phyloP scores from a whole-genome alignment of 2,797 vertebrate genomes.

The Peromyscus aztecus region DNA sequence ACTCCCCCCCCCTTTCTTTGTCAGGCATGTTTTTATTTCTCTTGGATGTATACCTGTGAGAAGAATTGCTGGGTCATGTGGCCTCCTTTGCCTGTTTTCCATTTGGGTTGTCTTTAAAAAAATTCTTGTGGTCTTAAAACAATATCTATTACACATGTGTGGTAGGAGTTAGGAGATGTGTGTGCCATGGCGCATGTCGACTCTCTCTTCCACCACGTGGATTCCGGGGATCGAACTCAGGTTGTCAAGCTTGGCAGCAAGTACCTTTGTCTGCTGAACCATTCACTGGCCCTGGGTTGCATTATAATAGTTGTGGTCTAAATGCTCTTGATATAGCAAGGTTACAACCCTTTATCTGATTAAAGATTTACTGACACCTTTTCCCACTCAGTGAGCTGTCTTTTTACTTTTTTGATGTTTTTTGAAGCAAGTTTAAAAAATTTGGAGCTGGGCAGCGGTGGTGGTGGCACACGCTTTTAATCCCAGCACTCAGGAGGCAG shows the following conservation, averaged over 20 bases:
- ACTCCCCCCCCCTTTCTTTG: no score
- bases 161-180: neutral
- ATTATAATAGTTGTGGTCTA: neutral
- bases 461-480: no score
- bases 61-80: conserved; percentile 8
- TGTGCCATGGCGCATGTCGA: neutral
- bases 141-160: neutral
- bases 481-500: no score
- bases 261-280: neutral
- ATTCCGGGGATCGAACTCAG: neutral
- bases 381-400: neutral
- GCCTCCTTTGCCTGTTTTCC: conserved; percentile 28
- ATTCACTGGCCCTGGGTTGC: neutral
- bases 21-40: neutral
- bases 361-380: conserved; percentile 15
- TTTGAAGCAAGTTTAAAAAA: neutral
- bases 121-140: neutral
- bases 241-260: neutral
- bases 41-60: neutral
- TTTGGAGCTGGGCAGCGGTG: no score
- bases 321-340: conserved; percentile 17
- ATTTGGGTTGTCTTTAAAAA: neutral
- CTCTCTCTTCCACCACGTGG: neutral
- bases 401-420: neutral
- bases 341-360: conserved; percentile 2